These are phyloP conservation scores for Tetanocera ferruginea DNA, from an alignment of 2,888 invertebrate species.

Conservation along the genomic window DNA sequence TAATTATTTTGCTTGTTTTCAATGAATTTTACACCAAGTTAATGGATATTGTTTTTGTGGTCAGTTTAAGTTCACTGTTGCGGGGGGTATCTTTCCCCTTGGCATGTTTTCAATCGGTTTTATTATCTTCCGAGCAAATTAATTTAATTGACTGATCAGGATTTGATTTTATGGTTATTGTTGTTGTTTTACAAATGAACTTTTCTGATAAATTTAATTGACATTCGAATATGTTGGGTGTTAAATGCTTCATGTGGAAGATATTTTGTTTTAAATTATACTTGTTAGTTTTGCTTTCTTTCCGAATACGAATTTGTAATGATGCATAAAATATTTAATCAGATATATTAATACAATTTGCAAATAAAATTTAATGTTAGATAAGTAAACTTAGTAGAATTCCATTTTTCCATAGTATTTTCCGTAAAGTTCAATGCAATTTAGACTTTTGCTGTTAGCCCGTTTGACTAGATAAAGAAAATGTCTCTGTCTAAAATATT, in stretches of 20 bases:
- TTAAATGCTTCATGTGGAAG: neutral
- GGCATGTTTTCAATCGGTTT: neutral
- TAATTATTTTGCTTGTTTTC: conserved; percentile 37
- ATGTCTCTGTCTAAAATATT: no score
- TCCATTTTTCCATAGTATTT: no score
- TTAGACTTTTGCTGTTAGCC: no score
- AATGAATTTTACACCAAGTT: conserved; percentile 34
- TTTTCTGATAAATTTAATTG: no score
- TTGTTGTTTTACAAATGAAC: neutral
- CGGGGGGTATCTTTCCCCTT: neutral
- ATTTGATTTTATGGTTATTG: conserved; percentile 25
- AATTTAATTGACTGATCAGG: conserved; percentile 33
- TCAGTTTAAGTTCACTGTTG: neutral
- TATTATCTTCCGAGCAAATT: conserved; percentile 14
- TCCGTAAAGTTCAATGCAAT: no score
- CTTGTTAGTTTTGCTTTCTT: neutral
- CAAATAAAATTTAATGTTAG: no score
- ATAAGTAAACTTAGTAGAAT: no score
- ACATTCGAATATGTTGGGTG: no score
- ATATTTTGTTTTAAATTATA: neutral
- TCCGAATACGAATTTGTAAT: neutral
- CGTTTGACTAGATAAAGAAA: no score
- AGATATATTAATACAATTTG: no score
- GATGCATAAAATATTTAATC: no score
- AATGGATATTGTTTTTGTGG: conserved; percentile 16